These are phyloP conservation scores for Cyphomyrmex costatus DNA, from an alignment of 1,140 invertebrate species.

Conservation along the genomic window DNA sequence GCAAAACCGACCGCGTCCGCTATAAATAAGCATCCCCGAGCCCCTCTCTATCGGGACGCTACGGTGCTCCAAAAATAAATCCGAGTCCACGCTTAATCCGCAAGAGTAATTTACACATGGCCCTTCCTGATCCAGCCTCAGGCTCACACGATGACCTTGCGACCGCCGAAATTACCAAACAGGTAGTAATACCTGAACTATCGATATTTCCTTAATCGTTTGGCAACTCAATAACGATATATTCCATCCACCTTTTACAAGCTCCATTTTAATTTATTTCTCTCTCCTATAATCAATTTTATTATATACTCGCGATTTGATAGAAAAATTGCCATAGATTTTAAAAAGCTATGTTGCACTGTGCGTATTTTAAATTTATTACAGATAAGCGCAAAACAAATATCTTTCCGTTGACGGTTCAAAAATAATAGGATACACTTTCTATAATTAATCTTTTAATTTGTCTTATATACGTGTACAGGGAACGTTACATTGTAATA, in stretches of 20 bases:
- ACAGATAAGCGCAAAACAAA: not conserved
- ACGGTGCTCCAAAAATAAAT: conserved; percentile 67
- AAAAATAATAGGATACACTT: not conserved
- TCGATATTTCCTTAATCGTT: not conserved
- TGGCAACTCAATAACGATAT: not conserved
- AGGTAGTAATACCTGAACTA: not conserved
- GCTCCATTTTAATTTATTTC: not conserved
- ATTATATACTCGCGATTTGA: not conserved
- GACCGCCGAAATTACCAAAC: conserved; percentile 1
- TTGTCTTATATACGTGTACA: not conserved
- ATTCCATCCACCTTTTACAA: not conserved
- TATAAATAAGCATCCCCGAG: conserved; percentile 71
- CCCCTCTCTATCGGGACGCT: conserved; percentile 40
- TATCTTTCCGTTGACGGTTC: not conserved
- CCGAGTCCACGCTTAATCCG: conserved; percentile 69
- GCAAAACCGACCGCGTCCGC: conserved; percentile 51
- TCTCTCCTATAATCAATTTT: not conserved
- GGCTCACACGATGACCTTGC: conserved; percentile 65
- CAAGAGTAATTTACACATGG: conserved; percentile 69
- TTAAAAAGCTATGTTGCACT: not conserved
- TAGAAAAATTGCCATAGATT: not conserved
- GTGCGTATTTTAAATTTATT: not conserved
- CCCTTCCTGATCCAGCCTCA: conserved; percentile 65
- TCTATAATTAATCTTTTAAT: not conserved
- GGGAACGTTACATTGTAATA: not conserved